Evolutionary conservation across 2,797 vertebrate genomes (phyloP), one percentile per base, ranked within the genome.

Genomic region (Eutrigla gurnardus): DNA sequence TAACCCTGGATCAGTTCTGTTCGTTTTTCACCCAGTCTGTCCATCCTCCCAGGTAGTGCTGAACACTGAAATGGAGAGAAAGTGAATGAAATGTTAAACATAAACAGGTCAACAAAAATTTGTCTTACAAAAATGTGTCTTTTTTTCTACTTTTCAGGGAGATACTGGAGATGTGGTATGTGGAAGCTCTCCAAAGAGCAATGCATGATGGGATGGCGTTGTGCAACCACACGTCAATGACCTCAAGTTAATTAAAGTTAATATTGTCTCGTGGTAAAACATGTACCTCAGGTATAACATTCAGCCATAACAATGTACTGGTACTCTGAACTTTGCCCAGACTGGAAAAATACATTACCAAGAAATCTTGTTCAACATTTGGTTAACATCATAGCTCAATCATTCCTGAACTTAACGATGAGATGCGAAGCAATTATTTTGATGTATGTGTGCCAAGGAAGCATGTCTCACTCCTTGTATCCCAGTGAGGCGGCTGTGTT

Each of bases 11-110:
- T 92, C 74, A 90, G 0, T 82, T 83, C 2, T 82, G 75, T 89
- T 98, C 96, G 73, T 90, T 91, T 76, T 93, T 93, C 62, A 83
- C 75, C 98, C 98, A 99, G 57, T 97, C 97, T 11, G 97, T 89
- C 96, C 96, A 97, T 91, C 98, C 98, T 62, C 97, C 97, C 5
- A 92, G 88, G 79, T 95, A 99, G 70, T 98, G 92, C 75, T 94
- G 95, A 86, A 86, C 95, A 70, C 97, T 99, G 91, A 52, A 92
- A 95, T 83, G 65, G 12, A 84, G 4, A 60, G 0, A 14, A 59
- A 53, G 42, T 77, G 1, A 70, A 18, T 88, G 15, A 68, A 62
- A 12, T 78, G 11, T 76, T 59, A 25, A 25, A 39, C 9, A 65
- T 37, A 14, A 57, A 84, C 1, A 13, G 14, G 7, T 40, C 2